phyloP scores from a whole-genome alignment of 1,140 invertebrate species.

The Solenopsis fugax region DNA sequence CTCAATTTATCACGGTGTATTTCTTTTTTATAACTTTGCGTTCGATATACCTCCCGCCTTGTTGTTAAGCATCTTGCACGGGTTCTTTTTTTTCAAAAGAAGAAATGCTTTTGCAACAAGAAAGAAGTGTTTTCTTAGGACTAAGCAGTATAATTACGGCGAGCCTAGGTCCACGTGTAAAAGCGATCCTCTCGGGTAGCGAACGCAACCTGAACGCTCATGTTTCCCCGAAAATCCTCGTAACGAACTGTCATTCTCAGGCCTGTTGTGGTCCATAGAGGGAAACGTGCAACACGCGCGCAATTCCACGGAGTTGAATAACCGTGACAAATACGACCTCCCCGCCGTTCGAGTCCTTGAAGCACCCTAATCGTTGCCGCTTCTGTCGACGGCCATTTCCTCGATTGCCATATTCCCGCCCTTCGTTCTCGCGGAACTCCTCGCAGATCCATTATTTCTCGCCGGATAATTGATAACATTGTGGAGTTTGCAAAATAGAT shows the following conservation, averaged over 20 bases:
- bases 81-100: neutral
- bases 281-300: slow-evolving; percentile 33
- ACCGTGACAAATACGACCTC: slow-evolving; percentile 47
- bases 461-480: slow-evolving; percentile 2
- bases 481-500: neutral
- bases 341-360: slow-evolving; percentile 6
- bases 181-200: slow-evolving; percentile 19
- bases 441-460: slow-evolving; percentile 20
- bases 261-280: slow-evolving; percentile 29
- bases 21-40: slow-evolving; percentile 9
- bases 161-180: neutral
- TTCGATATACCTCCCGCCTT: neutral
- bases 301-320: slow-evolving; percentile 17
- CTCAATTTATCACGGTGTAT: neutral
- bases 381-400: slow-evolving; percentile 32
- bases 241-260: slow-evolving; percentile 60
- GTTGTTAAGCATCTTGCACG: neutral
- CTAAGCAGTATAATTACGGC: neutral
- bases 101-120: neutral
- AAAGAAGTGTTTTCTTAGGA: slow-evolving; percentile 35
- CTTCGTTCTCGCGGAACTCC: neutral
- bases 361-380: slow-evolving; percentile 32
- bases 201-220: slow-evolving; percentile 15
- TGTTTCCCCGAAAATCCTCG: slow-evolving; percentile 54
- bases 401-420: slow-evolving; percentile 29